Evolutionary conservation across 2,797 vertebrate species (phyloP), one percentile per base, ranked within the genome.

Genomic region (Characodon lateralis): DNA sequence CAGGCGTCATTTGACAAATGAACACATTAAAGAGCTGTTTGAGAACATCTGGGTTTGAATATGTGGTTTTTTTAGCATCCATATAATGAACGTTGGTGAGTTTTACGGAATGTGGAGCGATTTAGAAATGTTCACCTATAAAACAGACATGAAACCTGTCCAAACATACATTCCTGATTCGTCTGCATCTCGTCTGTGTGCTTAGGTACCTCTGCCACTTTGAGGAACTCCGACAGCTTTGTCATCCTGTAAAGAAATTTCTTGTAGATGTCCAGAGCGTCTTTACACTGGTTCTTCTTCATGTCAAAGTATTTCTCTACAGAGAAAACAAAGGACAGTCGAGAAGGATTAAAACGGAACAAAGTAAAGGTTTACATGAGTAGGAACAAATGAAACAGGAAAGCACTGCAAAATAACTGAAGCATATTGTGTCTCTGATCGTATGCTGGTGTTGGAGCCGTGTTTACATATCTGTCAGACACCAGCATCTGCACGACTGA

Each of bases 211-310:
- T 99, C 96, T 55, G 98, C 97, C 89, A 98, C 97, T 96, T 98
- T 98, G 88, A 99, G 96, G 83, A 98, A 99, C 93, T 97, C 96
- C 13, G 96, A 96, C 82, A 98, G 86, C 95, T 96, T 99, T 73
- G 96, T 97, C 96, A 97, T 98, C 91, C 97, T 96, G 94, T 94
- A 96, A 68, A 98, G 96, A 92, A 99, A 99, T 84, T 97, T 98
- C 94, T 97, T 98, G 93, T 98, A 99, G 94, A 98, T 98, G 91
- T 98, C 97, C 95, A 99, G 90, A 76, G 97, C 97, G 72, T 99
- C 97, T 95, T 97, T 97, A 93, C 97, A 99, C 89, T 99, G 97
- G 90, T 95, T 97, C 94, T 97, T 98, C 95, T 97, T 98, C 97
- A 99, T 97, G 94, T 97, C 96, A 91, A 99, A 99, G 89, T 98